These are phyloP conservation scores for Syngnathus typhle DNA, from an alignment of 2,113 vertebrate genomes.

Conservation along the genomic window DNA sequence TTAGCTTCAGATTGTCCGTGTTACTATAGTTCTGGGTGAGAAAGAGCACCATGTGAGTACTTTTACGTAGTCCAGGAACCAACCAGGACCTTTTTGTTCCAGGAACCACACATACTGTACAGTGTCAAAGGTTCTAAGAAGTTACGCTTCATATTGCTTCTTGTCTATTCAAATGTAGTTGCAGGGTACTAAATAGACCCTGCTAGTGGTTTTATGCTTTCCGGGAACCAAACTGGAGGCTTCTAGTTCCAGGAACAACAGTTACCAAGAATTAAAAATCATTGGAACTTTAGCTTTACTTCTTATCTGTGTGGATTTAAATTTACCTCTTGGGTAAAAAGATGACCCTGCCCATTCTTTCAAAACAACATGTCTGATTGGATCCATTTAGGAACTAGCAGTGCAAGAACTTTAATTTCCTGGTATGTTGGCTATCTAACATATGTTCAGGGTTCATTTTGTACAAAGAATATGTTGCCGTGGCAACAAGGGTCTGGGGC, in stretches of 20 bases:
- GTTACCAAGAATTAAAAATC: not conserved
- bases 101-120: no score
- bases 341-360: not conserved
- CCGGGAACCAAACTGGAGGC: not conserved
- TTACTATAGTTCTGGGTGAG: no score
- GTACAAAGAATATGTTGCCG: slow-evolving; percentile 51
- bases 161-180: no score
- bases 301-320: not conserved
- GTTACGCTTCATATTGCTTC: not conserved
- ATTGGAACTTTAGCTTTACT: not conserved
- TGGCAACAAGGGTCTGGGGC: slow-evolving; percentile 56
- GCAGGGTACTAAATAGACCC: not conserved
- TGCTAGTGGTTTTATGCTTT: not conserved
- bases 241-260: not conserved
- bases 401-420: not conserved
- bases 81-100: no score
- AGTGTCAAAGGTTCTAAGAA: no score
- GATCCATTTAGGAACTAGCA: not conserved
- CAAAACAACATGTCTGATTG: not conserved
- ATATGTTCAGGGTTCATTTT: slow-evolving; percentile 69
- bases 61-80: not conserved
- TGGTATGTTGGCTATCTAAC: slow-evolving; percentile 17
- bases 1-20: not conserved
- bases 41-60: not conserved
- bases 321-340: not conserved